These are phyloP conservation scores for Epinephelus lanceolatus DNA, from an alignment of 2,113 vertebrate species.

Conservation along the genomic window DNA sequence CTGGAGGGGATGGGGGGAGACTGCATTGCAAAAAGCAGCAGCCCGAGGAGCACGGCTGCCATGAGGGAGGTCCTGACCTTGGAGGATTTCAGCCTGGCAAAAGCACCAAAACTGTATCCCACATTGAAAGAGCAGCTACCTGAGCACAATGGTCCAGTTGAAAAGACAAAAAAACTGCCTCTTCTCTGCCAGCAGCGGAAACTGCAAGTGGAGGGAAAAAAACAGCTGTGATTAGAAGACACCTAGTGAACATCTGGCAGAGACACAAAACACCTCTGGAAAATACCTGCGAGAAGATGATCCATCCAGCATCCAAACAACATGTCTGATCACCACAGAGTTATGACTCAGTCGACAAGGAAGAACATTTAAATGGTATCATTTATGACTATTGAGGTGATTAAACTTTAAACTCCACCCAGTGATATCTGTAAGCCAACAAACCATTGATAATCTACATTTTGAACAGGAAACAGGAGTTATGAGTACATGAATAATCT, in stretches of 20 bases:
- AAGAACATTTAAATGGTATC: background rate
- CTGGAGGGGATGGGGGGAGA: constrained; percentile 86
- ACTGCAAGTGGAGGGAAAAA: constrained; percentile 42
- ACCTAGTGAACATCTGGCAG: constrained; percentile 11
- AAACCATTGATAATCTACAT: background rate
- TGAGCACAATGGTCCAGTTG: constrained; percentile 53
- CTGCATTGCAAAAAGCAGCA: constrained; percentile 88
- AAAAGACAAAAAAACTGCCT: constrained; percentile 35
- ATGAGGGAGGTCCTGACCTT: constrained; percentile 88
- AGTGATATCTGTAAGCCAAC: background rate
- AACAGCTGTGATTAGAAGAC: constrained; percentile 48
- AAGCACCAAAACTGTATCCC: constrained; percentile 80
- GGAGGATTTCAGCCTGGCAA: constrained; percentile 86
- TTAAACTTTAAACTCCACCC: constrained; percentile 16
- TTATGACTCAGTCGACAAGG: background rate
- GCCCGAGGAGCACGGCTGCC: constrained; percentile 90
- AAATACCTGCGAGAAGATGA: background rate
- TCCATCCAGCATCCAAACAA: background rate
- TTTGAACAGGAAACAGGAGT: background rate
- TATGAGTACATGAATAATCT: background rate
- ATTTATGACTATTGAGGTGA: background rate
- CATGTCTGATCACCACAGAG: background rate
- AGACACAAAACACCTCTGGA: background rate
- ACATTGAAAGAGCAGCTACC: constrained; percentile 78
- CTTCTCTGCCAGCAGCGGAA: constrained; percentile 51